These are phyloP conservation scores for Struthidea cinerea DNA, from an alignment of 2,113 vertebrate genomes.

Conservation along the genomic window DNA sequence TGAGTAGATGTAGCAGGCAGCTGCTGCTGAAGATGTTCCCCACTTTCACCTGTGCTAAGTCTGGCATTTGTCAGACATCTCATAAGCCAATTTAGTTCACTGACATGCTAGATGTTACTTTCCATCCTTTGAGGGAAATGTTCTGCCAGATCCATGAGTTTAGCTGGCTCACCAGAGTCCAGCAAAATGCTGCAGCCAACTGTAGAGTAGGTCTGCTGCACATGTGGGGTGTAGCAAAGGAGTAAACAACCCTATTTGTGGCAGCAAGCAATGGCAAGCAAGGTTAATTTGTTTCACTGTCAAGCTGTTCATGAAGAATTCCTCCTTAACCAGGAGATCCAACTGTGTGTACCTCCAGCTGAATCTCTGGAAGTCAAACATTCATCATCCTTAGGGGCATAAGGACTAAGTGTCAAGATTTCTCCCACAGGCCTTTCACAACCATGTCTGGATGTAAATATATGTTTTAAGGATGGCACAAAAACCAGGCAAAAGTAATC, in stretches of 20 bases:
- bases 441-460: not conserved
- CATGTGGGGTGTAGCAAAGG: not conserved
- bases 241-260: not conserved
- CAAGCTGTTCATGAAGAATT: not conserved
- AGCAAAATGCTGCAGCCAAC: not conserved
- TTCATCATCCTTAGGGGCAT: not conserved
- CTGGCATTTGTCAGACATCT: not conserved
- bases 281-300: not conserved
- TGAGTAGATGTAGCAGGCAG: not conserved
- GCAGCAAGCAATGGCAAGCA: not conserved
- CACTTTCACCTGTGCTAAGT: not conserved
- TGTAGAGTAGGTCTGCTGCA: not conserved
- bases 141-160: not conserved
- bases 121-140: not conserved
- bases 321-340: accelerated
- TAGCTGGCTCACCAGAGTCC: not conserved
- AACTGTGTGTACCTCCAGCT: not conserved
- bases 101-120: not conserved
- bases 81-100: not conserved
- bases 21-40: not conserved
- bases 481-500: not conserved
- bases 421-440: not conserved
- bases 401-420: not conserved
- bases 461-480: not conserved
- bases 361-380: not conserved